These are phyloP conservation scores for Lycocerus yunnanus DNA, from an alignment of 2,888 invertebrate genomes.

Conservation along the genomic window DNA sequence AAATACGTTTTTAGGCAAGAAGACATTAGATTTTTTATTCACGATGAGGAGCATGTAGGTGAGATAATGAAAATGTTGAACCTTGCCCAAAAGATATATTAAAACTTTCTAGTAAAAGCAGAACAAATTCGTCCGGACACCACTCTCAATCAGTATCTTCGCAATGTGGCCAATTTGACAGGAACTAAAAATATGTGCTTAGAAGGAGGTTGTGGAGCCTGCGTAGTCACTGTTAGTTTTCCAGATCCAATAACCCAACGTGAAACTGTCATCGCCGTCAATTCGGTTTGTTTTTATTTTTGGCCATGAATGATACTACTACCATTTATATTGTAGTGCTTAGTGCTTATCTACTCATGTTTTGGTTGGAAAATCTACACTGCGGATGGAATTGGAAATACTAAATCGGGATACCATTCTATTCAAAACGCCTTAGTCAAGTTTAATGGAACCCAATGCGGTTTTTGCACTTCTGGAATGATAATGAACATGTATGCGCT, in stretches of 20 bases:
- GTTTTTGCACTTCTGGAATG: constrained; percentile 57
- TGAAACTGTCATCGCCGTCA: constrained; percentile 61
- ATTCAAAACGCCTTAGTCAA: constrained; percentile 64
- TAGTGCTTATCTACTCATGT: constrained; percentile 60
- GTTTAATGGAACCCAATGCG: constrained; percentile 39
- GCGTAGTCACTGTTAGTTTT: constrained; percentile 60
- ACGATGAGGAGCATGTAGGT: background rate
- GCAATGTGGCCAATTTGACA: constrained; percentile 63
- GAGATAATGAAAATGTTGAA: constrained; percentile 56
- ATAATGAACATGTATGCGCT: constrained; percentile 73
- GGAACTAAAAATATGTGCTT: constrained; percentile 75
- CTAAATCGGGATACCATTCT: constrained; percentile 63
- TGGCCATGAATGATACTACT: background rate
- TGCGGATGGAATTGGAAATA: constrained; percentile 70
- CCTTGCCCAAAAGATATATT: constrained; percentile 66
- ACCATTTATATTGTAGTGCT: constrained; percentile 52
- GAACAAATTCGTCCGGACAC: constrained; percentile 58
- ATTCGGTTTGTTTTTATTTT: constrained; percentile 62
- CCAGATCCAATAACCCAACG: constrained; percentile 58
- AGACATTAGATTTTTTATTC: background rate
- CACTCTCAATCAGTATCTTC: constrained; percentile 66
- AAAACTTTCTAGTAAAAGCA: constrained; percentile 56
- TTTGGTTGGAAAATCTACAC: constrained; percentile 70
- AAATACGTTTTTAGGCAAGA: background rate
- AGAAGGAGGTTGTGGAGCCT: constrained; percentile 76